These are phyloP conservation scores for Ambastaia sidthimunki DNA, from an alignment of 2,797 vertebrate species.

Conservation along the genomic window DNA sequence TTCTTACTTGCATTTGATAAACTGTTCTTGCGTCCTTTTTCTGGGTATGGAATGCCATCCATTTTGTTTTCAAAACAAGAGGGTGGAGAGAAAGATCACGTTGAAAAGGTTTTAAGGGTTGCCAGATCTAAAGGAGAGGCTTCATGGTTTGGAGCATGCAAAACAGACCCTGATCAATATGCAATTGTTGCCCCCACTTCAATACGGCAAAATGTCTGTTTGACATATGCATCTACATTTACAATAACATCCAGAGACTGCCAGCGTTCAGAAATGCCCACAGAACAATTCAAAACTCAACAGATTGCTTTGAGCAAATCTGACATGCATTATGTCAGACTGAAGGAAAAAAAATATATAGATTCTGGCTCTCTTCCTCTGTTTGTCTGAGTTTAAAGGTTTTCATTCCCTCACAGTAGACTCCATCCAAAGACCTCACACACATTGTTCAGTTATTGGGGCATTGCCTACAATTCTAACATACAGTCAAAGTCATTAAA, in stretches of 20 bases:
- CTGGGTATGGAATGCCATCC: slow-evolving; percentile 40
- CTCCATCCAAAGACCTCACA: slow-evolving; percentile 41
- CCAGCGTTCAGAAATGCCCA: slow-evolving; percentile 36
- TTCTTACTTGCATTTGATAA: slow-evolving; percentile 32
- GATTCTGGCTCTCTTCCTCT: slow-evolving; percentile 21
- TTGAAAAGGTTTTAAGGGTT: slow-evolving; percentile 42
- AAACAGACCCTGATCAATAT: slow-evolving; percentile 33
- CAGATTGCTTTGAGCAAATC: slow-evolving; percentile 38
- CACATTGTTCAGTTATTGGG: slow-evolving; percentile 27
- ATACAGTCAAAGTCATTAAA: slow-evolving; percentile 64
- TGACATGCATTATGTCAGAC: slow-evolving; percentile 56
- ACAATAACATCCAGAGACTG: slow-evolving; percentile 43
- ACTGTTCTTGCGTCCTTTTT: slow-evolving; percentile 29
- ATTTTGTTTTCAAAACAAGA: slow-evolving; percentile 41
- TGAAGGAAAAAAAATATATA: slow-evolving; percentile 39
- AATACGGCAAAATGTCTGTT: neutral
- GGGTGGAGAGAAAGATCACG: neutral
- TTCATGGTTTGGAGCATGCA: slow-evolving; percentile 46
- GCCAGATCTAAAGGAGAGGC: slow-evolving; percentile 33
- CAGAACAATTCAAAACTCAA: slow-evolving; percentile 26
- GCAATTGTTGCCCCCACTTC: neutral
- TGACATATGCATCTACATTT: slow-evolving; percentile 43
- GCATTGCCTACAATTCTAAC: slow-evolving; percentile 64
- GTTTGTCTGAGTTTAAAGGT: neutral
- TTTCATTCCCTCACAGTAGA: slow-evolving; percentile 2